phyloP scores from a whole-genome alignment of 1,140 invertebrate genomes.

The Drosophila leontia region DNA sequence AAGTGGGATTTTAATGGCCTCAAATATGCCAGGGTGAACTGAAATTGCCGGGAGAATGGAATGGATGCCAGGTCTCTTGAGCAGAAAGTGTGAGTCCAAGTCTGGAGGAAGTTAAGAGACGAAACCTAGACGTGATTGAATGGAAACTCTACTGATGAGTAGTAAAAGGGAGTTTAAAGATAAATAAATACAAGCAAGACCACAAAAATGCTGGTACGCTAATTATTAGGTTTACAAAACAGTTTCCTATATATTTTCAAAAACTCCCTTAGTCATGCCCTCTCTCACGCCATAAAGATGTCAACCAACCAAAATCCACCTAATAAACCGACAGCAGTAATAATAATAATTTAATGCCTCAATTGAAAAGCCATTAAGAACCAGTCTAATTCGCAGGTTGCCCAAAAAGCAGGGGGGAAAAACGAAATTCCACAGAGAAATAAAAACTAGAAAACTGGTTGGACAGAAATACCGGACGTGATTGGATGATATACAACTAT shows the following conservation, averaged over 20 bases:
- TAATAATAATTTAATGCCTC: constrained; percentile 63
- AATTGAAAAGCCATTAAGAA: constrained; percentile 75
- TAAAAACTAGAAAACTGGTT: constrained; percentile 36
- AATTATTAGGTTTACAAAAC: neutral
- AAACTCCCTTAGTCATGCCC: neutral
- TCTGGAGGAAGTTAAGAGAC: neutral
- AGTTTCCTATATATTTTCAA: neutral
- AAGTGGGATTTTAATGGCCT: constrained; percentile 65
- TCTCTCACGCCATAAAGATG: constrained; percentile 63
- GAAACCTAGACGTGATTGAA: neutral
- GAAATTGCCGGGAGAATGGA: constrained; percentile 27
- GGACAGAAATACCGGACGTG: constrained; percentile 76
- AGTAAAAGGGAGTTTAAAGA: neutral
- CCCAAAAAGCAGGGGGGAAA: constrained; percentile 8
- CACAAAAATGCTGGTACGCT: too few relatives aligned
- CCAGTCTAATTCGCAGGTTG: constrained; percentile 63
- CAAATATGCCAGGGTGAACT: constrained; percentile 54
- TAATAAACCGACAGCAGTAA: constrained; percentile 51
- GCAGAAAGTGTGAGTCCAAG: neutral
- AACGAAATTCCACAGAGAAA: constrained; percentile 6
- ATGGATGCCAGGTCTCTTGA: neutral
- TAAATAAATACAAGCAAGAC: neutral
- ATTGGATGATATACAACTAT: constrained; percentile 81
- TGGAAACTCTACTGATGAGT: neutral
- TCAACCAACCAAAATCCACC: constrained; percentile 40